Percentiles rank a stretch among this genome's conserved stretches.
phyloP scores from a whole-genome alignment of 2,888 invertebrate species.

The Julus scanicus region DNA sequence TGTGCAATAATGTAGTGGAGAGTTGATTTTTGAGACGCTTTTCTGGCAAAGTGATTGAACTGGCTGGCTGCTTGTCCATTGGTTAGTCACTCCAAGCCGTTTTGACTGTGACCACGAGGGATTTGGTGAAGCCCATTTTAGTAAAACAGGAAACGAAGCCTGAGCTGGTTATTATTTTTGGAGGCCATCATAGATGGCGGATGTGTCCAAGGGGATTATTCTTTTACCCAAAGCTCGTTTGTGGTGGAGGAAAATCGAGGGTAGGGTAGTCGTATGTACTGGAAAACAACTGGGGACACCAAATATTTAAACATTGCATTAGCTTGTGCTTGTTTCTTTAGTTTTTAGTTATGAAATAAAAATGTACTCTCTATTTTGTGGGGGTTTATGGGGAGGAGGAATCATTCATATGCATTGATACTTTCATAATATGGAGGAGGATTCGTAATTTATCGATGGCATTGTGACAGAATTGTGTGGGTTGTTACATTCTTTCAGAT shows the following conservation, averaged over 20 bases:
- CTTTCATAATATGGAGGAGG: too few relatives aligned
- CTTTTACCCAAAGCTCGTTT: not conserved
- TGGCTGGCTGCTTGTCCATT: not conserved
- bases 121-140: constrained; percentile 39
- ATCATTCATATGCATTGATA: too few relatives aligned
- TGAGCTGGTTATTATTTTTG: constrained; percentile 51
- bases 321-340: not conserved
- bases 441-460: too few relatives aligned
- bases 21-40: too few relatives aligned
- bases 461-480: too few relatives aligned
- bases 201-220: constrained; percentile 20
- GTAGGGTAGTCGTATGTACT: not conserved
- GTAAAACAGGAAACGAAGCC: constrained; percentile 28
- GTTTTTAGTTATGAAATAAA: too few relatives aligned
- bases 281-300: not conserved
- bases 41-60: too few relatives aligned
- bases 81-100: constrained; percentile 11
- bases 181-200: constrained; percentile 49
- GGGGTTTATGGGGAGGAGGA: not conserved
- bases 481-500: not conserved
- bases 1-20: too few relatives aligned
- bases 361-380: too few relatives aligned
- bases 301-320: too few relatives aligned
- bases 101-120: constrained; percentile 14
- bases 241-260: not conserved